These are phyloP conservation scores for Channa striata DNA, from an alignment of 2,797 vertebrate genomes.

Conservation along the genomic window DNA sequence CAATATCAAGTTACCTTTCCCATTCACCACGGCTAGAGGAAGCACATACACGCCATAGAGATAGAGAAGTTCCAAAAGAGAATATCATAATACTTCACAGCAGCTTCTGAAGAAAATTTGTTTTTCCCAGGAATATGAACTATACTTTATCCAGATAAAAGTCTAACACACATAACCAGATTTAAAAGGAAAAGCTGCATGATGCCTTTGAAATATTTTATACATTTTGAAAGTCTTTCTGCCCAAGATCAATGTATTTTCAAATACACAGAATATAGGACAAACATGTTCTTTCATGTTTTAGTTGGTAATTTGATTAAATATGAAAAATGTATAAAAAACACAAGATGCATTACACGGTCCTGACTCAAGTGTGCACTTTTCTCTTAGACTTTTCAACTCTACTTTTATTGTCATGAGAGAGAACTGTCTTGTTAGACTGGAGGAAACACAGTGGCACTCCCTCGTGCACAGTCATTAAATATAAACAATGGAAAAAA, in stretches of 20 bases:
- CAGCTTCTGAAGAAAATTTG: constrained; percentile 4
- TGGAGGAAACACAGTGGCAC: constrained; percentile 66
- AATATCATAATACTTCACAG: background rate
- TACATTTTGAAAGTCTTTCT: background rate
- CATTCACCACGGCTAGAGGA: background rate
- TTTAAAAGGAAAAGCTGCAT: constrained; percentile 32
- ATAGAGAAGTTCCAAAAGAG: constrained; percentile 2
- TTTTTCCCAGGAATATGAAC: background rate
- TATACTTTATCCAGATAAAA: background rate
- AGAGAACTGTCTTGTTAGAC: constrained; percentile 60
- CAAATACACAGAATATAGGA: constrained; percentile 2
- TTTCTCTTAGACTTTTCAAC: constrained; percentile 19
- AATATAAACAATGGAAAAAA: constrained; percentile 84
- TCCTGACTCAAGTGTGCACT: too few relatives aligned
- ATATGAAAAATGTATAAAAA: constrained; percentile 65
- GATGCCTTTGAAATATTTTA: constrained; percentile 3
- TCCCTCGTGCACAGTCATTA: constrained; percentile 73
- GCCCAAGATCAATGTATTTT: constrained; percentile 2
- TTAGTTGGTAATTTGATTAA: constrained; percentile 58
- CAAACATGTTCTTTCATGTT: constrained; percentile 9
- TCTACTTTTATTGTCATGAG: constrained; percentile 39
- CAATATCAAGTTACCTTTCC: constrained; percentile 30
- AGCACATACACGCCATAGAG: constrained; percentile 10
- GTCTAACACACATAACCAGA: constrained; percentile 24
- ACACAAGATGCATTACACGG: constrained; percentile 48